phyloP scores from a whole-genome alignment of 2,113 vertebrate species.

The Malurus alboscapulatus region DNA sequence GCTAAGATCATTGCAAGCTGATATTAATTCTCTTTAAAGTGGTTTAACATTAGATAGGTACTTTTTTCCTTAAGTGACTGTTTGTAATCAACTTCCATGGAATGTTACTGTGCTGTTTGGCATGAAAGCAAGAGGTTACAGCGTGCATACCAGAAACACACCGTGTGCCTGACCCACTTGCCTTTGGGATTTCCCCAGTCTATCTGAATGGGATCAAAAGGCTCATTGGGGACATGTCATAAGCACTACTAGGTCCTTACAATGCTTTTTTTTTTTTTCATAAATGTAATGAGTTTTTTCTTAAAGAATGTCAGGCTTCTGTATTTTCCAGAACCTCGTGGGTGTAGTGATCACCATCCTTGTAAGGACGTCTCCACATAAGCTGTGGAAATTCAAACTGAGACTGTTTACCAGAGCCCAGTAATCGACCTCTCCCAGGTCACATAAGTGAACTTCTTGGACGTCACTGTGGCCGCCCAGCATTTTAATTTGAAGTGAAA shows the following conservation, averaged over 20 bases:
- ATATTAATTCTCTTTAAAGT: neutral
- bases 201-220: neutral
- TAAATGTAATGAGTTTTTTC: neutral
- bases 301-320: neutral
- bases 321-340: neutral
- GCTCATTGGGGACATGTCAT: neutral
- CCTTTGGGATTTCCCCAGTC: neutral
- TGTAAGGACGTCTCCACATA: neutral
- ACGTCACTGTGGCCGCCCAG: neutral
- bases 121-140: neutral
- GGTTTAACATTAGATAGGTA: neutral
- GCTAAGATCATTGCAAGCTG: neutral
- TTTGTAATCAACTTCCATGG: neutral
- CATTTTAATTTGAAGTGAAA: constrained; percentile 7
- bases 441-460: neutral
- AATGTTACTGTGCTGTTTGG: neutral
- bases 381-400: constrained; percentile 20
- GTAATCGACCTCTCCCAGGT: neutral
- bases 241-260: neutral
- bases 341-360: neutral
- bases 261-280: neutral
- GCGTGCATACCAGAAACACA: neutral
- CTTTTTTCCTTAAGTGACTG: neutral
- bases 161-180: neutral
- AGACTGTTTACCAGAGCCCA: neutral